These are phyloP conservation scores for Agriopis marginaria DNA, from an alignment of 2,888 invertebrate species.

Conservation along the genomic window DNA sequence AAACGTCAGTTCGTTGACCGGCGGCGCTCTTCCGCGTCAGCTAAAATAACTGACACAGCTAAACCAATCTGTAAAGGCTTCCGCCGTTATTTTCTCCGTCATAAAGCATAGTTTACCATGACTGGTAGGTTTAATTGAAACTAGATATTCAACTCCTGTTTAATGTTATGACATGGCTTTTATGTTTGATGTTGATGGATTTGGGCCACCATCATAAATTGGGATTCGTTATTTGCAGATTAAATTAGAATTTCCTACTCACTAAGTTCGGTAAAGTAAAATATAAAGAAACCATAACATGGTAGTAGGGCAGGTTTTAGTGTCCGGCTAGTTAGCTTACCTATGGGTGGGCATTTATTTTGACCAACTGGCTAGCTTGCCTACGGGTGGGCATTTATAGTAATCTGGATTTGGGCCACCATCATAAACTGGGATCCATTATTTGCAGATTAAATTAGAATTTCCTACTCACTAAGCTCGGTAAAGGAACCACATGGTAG, in stretches of 20 bases:
- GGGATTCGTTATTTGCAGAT: not conserved
- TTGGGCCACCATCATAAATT: slow-evolving; percentile 21
- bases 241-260: slow-evolving; percentile 8
- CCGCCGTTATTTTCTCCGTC: slow-evolving; percentile 39
- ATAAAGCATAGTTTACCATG: slow-evolving; percentile 41
- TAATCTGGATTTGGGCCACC: slow-evolving; percentile 25
- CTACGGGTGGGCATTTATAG: too few species aligned
- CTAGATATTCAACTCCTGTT: slow-evolving; percentile 16
- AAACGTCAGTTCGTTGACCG: slow-evolving; percentile 66
- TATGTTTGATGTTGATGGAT: slow-evolving; percentile 32
- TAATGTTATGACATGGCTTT: slow-evolving; percentile 36
- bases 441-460: slow-evolving; percentile 6
- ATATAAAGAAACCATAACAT: not conserved
- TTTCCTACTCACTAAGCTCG: not conserved
- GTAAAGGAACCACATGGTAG: too few species aligned
- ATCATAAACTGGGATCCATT: slow-evolving; percentile 4
- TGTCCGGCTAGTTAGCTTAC: too few species aligned
- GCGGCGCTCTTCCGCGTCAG: slow-evolving; percentile 66
- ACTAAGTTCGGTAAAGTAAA: not conserved
- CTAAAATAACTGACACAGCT: slow-evolving; percentile 62
- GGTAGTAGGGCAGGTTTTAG: too few species aligned
- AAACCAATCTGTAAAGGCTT: slow-evolving; percentile 47
- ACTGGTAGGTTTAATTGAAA: slow-evolving; percentile 11
- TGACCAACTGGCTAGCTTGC: too few species aligned
- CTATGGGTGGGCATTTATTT: too few species aligned